Percentiles rank a stretch among this genome's conserved stretches.
Conservation (phyloP, 2,888 invertebrate species). For the Troglohyphantes excavatus region DNA sequence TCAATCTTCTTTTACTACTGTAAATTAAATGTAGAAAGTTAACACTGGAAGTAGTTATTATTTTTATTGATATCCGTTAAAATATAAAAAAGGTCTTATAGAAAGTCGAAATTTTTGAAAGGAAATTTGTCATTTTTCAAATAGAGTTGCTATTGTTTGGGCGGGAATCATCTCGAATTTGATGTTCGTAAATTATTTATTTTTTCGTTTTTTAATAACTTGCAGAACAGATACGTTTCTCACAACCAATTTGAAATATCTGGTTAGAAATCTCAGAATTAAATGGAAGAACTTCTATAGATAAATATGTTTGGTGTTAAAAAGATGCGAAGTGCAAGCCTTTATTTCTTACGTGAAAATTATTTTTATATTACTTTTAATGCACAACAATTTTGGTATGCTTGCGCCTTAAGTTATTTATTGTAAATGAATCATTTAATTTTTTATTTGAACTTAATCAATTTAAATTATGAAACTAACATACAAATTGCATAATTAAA, state of each 20-base stretch:
- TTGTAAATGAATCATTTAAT: no score
- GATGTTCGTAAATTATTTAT: conserved; percentile 31
- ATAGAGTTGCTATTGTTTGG: background rate
- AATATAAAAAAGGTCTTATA: background rate
- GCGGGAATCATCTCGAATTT: background rate
- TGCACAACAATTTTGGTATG: no score
- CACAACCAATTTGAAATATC: background rate
- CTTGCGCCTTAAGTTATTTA: no score
- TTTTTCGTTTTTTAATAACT: background rate
- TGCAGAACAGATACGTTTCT: background rate
- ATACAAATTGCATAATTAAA: no score
- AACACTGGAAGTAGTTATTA: background rate
- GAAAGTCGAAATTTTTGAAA: background rate
- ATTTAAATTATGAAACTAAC: no score
- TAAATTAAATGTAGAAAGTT: background rate
- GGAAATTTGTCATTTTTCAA: background rate
- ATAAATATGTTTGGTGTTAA: background rate
- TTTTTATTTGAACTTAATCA: no score
- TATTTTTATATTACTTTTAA: no score
- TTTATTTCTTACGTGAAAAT: no score
- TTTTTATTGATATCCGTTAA: background rate
- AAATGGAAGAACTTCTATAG: background rate
- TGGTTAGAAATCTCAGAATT: background rate
- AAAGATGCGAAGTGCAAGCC: no score
- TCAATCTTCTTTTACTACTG: background rate